These are phyloP conservation scores for Aphelocoma californica DNA, from an alignment of 2,797 vertebrate species.

Conservation along the genomic window DNA sequence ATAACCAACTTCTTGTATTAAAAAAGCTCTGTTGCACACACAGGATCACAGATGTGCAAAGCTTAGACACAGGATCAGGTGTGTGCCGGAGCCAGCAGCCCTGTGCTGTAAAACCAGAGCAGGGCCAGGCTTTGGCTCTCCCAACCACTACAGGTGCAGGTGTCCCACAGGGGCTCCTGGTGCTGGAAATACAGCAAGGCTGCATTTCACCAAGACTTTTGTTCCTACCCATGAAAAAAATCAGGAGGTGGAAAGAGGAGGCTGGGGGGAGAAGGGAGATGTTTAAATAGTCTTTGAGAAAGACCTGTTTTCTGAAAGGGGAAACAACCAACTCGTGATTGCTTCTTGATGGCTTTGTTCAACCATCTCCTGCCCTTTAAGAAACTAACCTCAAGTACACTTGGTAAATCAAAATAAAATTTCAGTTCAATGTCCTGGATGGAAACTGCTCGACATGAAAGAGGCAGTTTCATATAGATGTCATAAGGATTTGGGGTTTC, in stretches of 20 bases:
- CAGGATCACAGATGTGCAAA: neutral
- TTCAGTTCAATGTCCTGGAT: neutral
- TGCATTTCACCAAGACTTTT: neutral
- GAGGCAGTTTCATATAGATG: neutral
- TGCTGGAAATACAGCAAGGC: neutral
- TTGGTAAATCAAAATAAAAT: neutral
- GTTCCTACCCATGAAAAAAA: neutral
- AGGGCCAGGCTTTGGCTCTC: neutral
- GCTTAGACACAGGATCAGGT: neutral
- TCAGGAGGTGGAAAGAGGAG: neutral
- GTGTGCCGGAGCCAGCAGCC: neutral
- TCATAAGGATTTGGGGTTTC: neutral
- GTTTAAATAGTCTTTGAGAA: neutral
- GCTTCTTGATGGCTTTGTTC: neutral
- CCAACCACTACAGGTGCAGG: fast-evolving
- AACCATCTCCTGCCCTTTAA: neutral
- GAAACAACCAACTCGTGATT: neutral
- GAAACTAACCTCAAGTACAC: neutral
- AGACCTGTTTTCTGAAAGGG: neutral
- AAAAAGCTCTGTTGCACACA: neutral
- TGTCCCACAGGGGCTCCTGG: neutral
- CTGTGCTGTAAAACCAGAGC: neutral
- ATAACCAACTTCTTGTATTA: neutral
- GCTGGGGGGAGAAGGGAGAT: neutral
- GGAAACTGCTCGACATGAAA: neutral